Evolutionary conservation across 2,797 vertebrate genomes (phyloP).

Genomic region (Halcyon smyrnensis): DNA sequence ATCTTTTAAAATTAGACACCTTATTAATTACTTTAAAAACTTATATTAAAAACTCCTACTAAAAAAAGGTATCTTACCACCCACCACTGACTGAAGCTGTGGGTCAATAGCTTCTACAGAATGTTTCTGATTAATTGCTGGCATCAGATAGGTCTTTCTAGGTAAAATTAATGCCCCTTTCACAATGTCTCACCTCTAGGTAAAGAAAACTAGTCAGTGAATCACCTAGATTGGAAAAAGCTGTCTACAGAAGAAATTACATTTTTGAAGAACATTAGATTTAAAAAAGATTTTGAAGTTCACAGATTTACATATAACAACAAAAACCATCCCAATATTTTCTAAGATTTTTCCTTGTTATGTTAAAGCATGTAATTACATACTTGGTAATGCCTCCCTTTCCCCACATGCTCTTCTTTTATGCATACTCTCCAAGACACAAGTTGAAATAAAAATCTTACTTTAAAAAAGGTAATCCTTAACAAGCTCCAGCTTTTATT

Average conservation of each 20-base stretch:
- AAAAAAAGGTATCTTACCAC: background rate
- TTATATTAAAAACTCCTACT: background rate
- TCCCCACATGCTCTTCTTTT: background rate
- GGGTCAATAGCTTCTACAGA: background rate
- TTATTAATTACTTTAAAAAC: background rate
- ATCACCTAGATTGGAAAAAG: background rate
- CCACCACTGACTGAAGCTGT: background rate
- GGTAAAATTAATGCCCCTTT: background rate
- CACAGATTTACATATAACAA: background rate
- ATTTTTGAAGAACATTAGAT: background rate
- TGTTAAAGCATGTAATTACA: background rate
- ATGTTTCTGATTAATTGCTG: background rate
- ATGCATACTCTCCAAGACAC: background rate
- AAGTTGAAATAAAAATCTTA: background rate
- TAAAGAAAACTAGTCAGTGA: background rate
- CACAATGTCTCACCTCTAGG: background rate
- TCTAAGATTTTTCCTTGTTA: background rate
- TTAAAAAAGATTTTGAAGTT: background rate
- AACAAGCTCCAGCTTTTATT: background rate
- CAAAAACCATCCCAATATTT: rapidly evolving
- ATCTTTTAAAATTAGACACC: background rate
- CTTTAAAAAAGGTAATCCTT: background rate
- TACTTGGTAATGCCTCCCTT: background rate
- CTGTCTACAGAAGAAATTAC: background rate
- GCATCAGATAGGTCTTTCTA: background rate